Conservation (phyloP, 2,888 invertebrate genomes). For the Rugalucina vietnamica region DNA sequence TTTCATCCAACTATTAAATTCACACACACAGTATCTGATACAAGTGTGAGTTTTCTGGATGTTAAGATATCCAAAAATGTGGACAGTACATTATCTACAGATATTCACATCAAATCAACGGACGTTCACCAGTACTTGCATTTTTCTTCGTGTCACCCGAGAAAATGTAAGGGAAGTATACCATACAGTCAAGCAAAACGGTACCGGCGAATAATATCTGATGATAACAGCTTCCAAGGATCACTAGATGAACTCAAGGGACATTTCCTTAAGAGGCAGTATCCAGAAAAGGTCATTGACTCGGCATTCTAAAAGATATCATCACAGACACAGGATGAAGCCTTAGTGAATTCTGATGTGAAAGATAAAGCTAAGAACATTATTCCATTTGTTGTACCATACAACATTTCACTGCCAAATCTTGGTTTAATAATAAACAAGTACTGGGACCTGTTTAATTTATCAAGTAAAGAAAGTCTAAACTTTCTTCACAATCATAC, state of each 20-base stretch:
- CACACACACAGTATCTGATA: neutral
- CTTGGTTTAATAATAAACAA: conserved; percentile 15
- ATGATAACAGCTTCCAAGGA: conserved; percentile 12
- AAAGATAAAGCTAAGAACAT: neutral
- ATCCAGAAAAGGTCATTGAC: neutral
- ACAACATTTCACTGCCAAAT: conserved; percentile 23
- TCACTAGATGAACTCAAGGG: neutral
- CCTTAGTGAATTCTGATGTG: neutral
- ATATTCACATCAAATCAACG: neutral
- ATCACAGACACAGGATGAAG: too few species aligned
- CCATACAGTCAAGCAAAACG: conserved; percentile 38
- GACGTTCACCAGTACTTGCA: conserved; percentile 23
- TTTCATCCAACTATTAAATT: conserved; percentile 25
- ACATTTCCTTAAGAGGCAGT: conserved; percentile 13
- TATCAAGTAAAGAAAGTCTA: neutral
- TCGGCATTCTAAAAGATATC: neutral
- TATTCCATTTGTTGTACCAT: conserved; percentile 14
- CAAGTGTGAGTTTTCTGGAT: neutral
- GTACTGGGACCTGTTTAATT: conserved; percentile 2
- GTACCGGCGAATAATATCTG: conserved; percentile 27
- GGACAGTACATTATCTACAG: neutral
- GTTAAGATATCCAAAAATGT: neutral
- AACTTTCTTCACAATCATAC: too few species aligned
- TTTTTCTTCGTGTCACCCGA: conserved; percentile 21
- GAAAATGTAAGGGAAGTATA: conserved; percentile 17